Evolutionary conservation across 2,113 vertebrate genomes (phyloP).

Genomic region (Capricornis sumatraensis): DNA sequence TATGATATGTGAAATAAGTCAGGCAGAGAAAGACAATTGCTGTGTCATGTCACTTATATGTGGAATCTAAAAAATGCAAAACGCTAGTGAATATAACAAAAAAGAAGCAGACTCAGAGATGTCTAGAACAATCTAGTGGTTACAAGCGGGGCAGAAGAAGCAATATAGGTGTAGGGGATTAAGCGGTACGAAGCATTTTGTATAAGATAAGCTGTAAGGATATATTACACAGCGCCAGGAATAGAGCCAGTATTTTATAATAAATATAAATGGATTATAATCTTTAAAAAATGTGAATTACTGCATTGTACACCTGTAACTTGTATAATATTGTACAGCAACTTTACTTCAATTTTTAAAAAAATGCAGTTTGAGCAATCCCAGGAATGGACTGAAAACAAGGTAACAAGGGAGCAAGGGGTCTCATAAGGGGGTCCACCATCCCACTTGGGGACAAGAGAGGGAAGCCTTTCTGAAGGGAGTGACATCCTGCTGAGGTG

Average conservation of each 20-base stretch:
- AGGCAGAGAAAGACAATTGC: background rate
- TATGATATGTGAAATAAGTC: background rate
- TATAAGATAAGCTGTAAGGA: background rate
- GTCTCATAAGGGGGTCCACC: background rate
- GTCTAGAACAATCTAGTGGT: background rate
- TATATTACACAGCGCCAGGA: background rate
- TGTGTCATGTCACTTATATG: background rate
- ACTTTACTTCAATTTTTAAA: background rate
- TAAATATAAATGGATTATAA: background rate
- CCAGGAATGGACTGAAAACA: background rate
- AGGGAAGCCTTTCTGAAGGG: background rate
- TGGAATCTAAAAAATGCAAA: background rate
- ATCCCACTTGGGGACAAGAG: background rate
- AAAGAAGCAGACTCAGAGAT: background rate
- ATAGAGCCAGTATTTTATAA: background rate
- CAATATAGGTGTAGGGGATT: background rate
- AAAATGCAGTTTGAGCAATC: too few species aligned
- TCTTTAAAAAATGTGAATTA: background rate
- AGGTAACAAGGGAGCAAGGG: background rate
- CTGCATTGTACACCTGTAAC: background rate
- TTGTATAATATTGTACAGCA: background rate
- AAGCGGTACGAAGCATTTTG: background rate
- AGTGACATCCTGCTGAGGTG: background rate
- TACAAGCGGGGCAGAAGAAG: background rate
- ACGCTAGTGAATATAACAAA: background rate